These are phyloP conservation scores for Raja brachyura DNA, from an alignment of 2,113 vertebrate species.

Conservation along the genomic window DNA sequence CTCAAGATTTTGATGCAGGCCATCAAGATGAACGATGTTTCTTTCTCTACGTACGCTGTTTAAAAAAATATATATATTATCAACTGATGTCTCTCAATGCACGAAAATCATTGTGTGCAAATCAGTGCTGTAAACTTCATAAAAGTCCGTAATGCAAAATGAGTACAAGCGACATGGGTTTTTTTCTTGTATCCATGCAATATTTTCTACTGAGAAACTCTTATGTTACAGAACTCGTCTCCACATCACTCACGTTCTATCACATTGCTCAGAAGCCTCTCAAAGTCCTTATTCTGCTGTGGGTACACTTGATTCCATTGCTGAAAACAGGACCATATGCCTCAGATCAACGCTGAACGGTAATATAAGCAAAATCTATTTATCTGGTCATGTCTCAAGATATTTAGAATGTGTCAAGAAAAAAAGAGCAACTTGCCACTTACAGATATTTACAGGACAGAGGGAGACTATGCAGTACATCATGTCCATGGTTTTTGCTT, in stretches of 20 bases:
- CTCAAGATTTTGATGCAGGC: too few species aligned
- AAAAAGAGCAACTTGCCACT: not conserved
- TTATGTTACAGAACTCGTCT: not conserved
- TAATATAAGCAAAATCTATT: not conserved
- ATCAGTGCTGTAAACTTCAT: not conserved
- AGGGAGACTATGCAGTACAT: not conserved
- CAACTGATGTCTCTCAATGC: not conserved
- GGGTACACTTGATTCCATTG: not conserved
- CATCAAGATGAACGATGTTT: too few species aligned
- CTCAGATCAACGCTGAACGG: not conserved
- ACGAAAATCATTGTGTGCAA: conserved; percentile 6
- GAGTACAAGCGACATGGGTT: not conserved
- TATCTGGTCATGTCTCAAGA: not conserved
- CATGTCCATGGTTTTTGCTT: not conserved
- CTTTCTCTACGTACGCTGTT: too few species aligned
- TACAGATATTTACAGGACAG: not conserved
- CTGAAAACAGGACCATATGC: not conserved
- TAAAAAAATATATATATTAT: too few species aligned
- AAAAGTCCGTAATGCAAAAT: not conserved
- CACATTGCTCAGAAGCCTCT: not conserved
- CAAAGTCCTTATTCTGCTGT: not conserved
- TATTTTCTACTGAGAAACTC: not conserved
- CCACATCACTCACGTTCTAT: not conserved
- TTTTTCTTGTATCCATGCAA: not conserved
- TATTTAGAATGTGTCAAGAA: not conserved